Conservation (phyloP, 2,888 invertebrate genomes). For the Lasioglossum vierecki region DNA sequence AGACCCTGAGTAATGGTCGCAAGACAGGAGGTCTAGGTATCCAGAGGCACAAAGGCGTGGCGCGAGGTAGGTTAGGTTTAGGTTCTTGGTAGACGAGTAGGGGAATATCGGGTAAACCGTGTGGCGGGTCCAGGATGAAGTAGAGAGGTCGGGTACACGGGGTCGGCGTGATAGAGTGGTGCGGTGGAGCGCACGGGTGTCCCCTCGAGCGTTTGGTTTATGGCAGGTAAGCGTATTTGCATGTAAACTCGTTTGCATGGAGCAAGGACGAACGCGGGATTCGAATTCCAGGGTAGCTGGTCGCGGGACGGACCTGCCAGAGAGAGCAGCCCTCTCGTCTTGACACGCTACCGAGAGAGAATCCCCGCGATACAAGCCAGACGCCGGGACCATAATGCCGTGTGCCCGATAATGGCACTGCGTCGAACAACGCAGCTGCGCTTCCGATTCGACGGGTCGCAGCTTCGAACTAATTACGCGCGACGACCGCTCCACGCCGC, state of each 20-base stretch:
- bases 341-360: constrained; percentile 47
- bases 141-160: neutral
- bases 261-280: constrained; percentile 59
- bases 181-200: constrained; percentile 47
- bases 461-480: constrained; percentile 39
- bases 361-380: constrained; percentile 45
- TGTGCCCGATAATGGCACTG: constrained; percentile 34
- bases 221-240: constrained; percentile 69
- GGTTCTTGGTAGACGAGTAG: neutral
- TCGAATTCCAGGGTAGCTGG: constrained; percentile 64
- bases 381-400: constrained; percentile 41
- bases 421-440: constrained; percentile 5
- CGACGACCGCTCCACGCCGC: constrained; percentile 4
- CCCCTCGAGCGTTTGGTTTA: constrained; percentile 61
- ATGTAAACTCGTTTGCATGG: constrained; percentile 70
- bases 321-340: constrained; percentile 38
- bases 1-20: neutral
- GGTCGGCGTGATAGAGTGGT: constrained; percentile 35
- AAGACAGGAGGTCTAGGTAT: neutral
- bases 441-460: constrained; percentile 23
- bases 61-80: neutral
- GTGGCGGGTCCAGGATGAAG: neutral
- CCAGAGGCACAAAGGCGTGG: neutral
- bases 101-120: neutral
- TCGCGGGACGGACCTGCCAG: neutral